A percentile compares a stretch with the other conserved stretches of the same genome.
phyloP scores from a whole-genome alignment of 1,140 invertebrate species.

The Lithobius niger region DNA sequence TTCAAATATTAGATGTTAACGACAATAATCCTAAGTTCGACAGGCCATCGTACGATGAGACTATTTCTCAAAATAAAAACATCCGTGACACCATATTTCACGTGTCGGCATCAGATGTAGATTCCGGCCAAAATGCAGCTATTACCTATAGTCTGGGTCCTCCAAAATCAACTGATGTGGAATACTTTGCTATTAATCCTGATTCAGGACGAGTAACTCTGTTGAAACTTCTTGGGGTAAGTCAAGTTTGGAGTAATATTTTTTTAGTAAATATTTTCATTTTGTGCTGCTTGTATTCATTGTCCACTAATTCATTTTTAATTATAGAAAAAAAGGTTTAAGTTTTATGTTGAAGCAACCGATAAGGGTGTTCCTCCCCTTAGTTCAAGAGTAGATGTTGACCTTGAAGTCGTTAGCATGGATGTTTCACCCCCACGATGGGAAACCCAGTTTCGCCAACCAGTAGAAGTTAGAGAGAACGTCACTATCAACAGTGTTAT shows the following conservation, averaged over 20 bases:
- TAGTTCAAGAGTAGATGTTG: conserved; percentile 51
- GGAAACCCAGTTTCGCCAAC: conserved; percentile 24
- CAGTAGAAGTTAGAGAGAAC: conserved; percentile 56
- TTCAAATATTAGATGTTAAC: conserved; percentile 72
- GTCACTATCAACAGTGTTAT: conserved; percentile 51
- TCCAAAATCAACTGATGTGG: conserved; percentile 16
- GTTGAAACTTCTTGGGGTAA: conserved; percentile 13
- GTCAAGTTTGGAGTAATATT: too few species aligned
- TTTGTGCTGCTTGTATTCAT: too few species aligned
- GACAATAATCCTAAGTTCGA: conserved; percentile 76
- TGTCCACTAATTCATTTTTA: too few species aligned
- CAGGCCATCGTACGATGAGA: conserved; percentile 21
- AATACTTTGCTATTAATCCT: conserved; percentile 26
- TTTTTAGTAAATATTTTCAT: too few species aligned
- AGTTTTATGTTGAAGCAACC: conserved; percentile 53
- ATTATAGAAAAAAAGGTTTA: conserved; percentile 50
- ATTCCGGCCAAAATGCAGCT: conserved; percentile 25
- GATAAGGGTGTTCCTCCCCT: conserved; percentile 53
- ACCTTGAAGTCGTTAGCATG: conserved; percentile 70
- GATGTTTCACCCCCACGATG: conserved; percentile 63
- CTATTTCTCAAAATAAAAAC: conserved; percentile 22
- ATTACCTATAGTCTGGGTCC: conserved; percentile 18
- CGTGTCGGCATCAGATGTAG: conserved; percentile 25
- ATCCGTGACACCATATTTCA: conserved; percentile 21
- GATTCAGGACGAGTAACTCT: conserved; percentile 26